Conservation (phyloP, 2,113 vertebrate genomes). For the Callospermophilus lateralis region DNA sequence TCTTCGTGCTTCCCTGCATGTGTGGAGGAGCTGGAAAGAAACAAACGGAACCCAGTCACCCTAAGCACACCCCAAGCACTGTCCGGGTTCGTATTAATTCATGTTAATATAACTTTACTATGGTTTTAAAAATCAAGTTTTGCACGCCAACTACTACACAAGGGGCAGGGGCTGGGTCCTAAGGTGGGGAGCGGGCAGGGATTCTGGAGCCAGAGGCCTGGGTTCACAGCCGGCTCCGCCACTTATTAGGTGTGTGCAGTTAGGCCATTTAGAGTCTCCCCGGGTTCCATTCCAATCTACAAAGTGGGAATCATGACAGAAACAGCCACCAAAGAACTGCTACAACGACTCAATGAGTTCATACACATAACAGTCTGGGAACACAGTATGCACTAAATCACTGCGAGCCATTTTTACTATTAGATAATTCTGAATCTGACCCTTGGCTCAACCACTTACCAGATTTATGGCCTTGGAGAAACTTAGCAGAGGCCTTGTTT, state of each 20-base stretch:
- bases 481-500: neutral
- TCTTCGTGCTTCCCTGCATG: constrained; percentile 45
- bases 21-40: neutral
- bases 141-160: neutral
- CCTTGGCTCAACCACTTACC: neutral
- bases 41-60: neutral
- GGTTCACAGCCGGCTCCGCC: neutral
- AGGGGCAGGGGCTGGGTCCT: neutral
- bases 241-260: neutral
- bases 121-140: neutral
- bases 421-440: neutral
- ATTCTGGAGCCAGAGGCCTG: accelerated
- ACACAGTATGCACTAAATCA: neutral
- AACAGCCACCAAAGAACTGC: neutral
- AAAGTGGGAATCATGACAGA: neutral
- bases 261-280: neutral
- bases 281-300: neutral
- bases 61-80: neutral
- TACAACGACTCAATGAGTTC: neutral
- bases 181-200: neutral
- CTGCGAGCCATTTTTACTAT: neutral
- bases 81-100: neutral
- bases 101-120: neutral
- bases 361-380: neutral
- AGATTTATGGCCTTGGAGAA: neutral